Conservation (phyloP, 2,113 vertebrate genomes). For the Ammodytes dubius region DNA sequence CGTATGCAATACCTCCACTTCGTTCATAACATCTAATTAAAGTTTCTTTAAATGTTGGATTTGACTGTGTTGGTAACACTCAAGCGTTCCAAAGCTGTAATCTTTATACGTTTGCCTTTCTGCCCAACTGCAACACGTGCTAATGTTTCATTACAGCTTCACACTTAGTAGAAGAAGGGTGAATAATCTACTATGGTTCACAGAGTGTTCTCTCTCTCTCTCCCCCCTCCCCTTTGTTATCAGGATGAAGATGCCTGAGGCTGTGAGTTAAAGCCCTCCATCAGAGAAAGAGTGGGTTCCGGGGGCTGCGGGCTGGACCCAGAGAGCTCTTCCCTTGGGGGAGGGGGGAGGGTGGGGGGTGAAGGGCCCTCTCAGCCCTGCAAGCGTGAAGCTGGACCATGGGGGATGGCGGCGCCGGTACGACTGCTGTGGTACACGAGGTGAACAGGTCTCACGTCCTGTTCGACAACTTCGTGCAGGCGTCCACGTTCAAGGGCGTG, state of each 20-base stretch:
- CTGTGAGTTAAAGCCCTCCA: constrained; percentile 69
- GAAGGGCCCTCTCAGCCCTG: constrained; percentile 66
- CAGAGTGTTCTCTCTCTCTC: constrained; percentile 6
- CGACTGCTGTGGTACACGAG: constrained; percentile 80
- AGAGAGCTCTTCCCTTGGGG: constrained; percentile 62
- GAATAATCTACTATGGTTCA: neutral
- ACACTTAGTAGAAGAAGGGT: neutral
- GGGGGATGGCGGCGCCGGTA: constrained; percentile 80
- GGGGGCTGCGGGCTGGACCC: constrained; percentile 70
- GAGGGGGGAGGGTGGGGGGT: constrained; percentile 62
- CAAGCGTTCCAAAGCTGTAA: neutral
- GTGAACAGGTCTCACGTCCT: constrained; percentile 90
- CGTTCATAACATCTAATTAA: constrained; percentile 2
- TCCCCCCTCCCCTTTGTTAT: neutral
- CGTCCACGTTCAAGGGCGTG: constrained; percentile 94
- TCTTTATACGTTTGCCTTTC: constrained; percentile 3
- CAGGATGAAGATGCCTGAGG: constrained; percentile 79
- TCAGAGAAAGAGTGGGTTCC: constrained; percentile 51
- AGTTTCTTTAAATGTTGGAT: constrained; percentile 7
- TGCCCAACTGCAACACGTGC: neutral
- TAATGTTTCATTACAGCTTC: neutral
- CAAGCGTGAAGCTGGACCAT: constrained; percentile 73
- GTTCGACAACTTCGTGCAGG: constrained; percentile 97
- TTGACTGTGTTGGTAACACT: constrained; percentile 4
- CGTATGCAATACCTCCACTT: neutral